phyloP scores from a whole-genome alignment of 2,797 vertebrate species.

The Platalea minor region DNA sequence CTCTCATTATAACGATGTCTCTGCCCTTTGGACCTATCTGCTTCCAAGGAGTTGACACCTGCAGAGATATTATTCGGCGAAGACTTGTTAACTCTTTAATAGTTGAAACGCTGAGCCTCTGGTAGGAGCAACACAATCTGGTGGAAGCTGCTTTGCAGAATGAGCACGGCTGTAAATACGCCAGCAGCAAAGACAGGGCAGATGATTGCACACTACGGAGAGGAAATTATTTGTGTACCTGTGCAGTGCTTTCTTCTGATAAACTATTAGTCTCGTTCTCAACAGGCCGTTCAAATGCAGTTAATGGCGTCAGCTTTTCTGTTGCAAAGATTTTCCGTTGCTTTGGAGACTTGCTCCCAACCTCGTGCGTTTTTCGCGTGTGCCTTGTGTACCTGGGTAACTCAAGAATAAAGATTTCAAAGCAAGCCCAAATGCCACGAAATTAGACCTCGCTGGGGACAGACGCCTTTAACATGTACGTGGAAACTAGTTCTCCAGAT shows the following conservation, averaged over 20 bases:
- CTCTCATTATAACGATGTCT: conserved; percentile 50
- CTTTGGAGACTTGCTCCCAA: background rate
- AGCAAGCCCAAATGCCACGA: conserved; percentile 1
- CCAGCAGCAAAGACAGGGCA: background rate
- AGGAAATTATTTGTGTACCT: background rate
- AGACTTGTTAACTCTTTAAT: conserved; percentile 67
- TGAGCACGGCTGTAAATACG: background rate
- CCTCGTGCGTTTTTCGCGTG: background rate
- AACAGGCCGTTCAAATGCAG: background rate
- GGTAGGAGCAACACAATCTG: background rate
- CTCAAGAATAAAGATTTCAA: background rate
- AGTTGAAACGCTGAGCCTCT: background rate
- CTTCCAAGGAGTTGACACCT: conserved; percentile 68
- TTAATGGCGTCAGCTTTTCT: background rate
- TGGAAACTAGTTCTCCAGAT: background rate
- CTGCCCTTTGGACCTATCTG: conserved; percentile 36
- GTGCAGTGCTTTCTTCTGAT: background rate
- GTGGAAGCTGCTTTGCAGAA: background rate
- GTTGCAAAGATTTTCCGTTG: background rate
- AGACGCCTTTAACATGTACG: background rate
- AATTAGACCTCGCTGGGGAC: background rate
- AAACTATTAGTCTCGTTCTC: background rate
- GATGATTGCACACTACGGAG: background rate
- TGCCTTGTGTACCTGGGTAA: background rate
- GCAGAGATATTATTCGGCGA: conserved; percentile 82